Percentiles rank a stretch among this genome's conserved stretches.
Evolutionary conservation across 2,113 vertebrate species (phyloP).

Genomic region (Cynocephalus volans): DNA sequence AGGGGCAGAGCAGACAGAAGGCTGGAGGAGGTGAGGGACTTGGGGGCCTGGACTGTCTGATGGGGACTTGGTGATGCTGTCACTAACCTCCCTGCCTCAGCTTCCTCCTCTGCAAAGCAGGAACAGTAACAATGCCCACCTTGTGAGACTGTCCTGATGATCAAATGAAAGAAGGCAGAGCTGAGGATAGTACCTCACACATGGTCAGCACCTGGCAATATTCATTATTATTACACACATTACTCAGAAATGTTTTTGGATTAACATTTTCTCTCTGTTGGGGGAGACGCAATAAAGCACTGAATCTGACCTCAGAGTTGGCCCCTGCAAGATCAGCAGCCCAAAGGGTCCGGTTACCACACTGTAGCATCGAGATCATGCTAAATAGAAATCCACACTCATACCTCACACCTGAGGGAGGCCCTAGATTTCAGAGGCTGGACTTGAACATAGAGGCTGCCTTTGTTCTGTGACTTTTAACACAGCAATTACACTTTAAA

Average conservation of each 20-base stretch:
- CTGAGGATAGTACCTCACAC: neutral
- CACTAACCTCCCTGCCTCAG: neutral
- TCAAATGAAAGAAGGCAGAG: neutral
- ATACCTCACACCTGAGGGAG: neutral
- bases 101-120: neutral
- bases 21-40: neutral
- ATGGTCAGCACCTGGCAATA: neutral
- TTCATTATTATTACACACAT: rapidly evolving
- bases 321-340: neutral
- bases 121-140: neutral
- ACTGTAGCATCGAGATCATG: neutral
- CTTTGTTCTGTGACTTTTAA: neutral
- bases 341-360: neutral
- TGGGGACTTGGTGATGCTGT: neutral
- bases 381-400: neutral
- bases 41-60: neutral
- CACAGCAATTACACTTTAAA: neutral
- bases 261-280: neutral
- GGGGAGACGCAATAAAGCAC: neutral
- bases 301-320: neutral
- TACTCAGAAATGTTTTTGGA: neutral
- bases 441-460: neutral
- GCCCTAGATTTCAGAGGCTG: neutral
- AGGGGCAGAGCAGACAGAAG: neutral
- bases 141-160: neutral